Percentiles rank a stretch among this genome's conserved stretches.
phyloP scores from a whole-genome alignment of 2,888 invertebrate species.

The Drosophila incognita region DNA sequence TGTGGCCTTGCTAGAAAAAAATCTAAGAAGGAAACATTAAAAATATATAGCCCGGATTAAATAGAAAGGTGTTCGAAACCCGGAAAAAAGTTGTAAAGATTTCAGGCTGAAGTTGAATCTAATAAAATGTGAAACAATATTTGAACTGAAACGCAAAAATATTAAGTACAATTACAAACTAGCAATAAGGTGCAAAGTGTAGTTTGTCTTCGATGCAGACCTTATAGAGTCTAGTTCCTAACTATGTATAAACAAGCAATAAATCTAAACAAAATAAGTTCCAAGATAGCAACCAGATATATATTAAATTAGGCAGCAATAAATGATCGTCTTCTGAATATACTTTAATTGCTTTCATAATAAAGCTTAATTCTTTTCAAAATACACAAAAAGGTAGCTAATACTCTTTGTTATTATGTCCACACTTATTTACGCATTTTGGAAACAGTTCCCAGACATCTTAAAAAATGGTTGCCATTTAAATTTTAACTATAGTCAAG shows the following conservation, averaged over 20 bases:
- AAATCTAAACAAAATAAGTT: not conserved
- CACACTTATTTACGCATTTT: slow-evolving; percentile 2
- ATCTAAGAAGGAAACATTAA: not conserved
- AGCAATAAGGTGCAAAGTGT: not conserved
- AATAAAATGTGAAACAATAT: not conserved
- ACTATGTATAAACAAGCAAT: not conserved
- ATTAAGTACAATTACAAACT: not conserved
- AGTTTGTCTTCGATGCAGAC: not conserved
- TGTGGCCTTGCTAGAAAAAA: not conserved
- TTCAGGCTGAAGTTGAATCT: not conserved
- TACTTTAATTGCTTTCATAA: not conserved
- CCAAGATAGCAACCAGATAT: not conserved
- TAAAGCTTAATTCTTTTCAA: not conserved
- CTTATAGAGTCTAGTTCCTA: not conserved
- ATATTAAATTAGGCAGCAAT: not conserved
- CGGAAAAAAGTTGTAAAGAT: not conserved
- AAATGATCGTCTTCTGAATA: too few relatives aligned
- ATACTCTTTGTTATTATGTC: not conserved
- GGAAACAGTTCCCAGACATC: slow-evolving; percentile 28
- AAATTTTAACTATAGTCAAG: slow-evolving; percentile 9
- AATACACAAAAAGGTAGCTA: not conserved
- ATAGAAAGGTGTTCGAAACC: not conserved
- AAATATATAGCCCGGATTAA: not conserved
- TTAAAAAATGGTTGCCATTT: slow-evolving; percentile 9
- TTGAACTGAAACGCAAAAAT: not conserved